These are phyloP conservation scores for Mormyrus proboscirostris DNA, from an alignment of 2,797 vertebrate species.

Conservation along the genomic window DNA sequence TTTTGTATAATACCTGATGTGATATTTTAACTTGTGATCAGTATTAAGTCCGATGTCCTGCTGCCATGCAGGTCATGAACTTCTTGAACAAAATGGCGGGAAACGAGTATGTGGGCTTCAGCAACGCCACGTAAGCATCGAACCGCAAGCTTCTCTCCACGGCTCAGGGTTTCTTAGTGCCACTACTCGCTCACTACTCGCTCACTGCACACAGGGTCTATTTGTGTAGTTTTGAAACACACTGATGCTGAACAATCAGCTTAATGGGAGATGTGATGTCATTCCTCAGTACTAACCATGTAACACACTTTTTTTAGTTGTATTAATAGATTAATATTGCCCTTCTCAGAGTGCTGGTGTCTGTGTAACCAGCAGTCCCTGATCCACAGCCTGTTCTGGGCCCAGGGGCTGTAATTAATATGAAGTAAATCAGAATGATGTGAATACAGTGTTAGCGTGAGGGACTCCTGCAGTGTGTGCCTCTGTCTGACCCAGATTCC, in stretches of 20 bases:
- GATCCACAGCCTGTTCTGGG: background rate
- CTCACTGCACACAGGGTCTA: background rate
- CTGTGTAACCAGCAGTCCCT: background rate
- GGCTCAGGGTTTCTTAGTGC: background rate
- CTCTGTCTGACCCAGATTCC: conserved; percentile 64
- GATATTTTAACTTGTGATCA: background rate
- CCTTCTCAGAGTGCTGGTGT: background rate
- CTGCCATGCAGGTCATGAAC: conserved; percentile 77
- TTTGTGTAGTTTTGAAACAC: background rate
- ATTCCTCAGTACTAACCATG: background rate
- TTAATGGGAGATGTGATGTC: background rate
- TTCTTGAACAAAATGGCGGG: conserved; percentile 93
- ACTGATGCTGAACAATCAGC: background rate
- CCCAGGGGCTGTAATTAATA: background rate
- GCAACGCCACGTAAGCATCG: conserved; percentile 88
- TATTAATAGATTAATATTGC: background rate
- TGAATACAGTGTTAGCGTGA: background rate
- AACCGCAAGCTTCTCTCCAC: background rate
- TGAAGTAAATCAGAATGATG: background rate
- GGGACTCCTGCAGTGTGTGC: background rate
- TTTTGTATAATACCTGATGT: background rate
- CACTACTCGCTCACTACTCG: background rate
- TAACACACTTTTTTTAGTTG: background rate
- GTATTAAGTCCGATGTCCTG: background rate
- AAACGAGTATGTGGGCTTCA: conserved; percentile 96